Evolutionary conservation across 2,113 vertebrate genomes (phyloP).

Genomic region (Cacatua alba): DNA sequence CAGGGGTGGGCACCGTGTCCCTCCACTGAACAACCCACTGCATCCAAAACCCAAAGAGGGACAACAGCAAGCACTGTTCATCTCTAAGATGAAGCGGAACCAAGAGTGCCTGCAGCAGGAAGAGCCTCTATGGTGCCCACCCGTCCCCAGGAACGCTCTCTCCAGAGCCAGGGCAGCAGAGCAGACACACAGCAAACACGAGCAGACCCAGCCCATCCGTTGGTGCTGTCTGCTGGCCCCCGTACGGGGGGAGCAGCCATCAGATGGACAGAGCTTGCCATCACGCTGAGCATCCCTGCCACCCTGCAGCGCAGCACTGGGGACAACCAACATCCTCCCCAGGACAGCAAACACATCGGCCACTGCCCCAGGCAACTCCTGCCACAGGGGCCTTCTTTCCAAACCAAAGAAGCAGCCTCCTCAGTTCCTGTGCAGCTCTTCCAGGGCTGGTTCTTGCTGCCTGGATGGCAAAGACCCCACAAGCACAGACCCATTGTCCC

Average conservation of each 20-base stretch:
- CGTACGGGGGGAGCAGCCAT: rapidly evolving
- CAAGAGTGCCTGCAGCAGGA: not conserved
- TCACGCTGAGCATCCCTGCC: not conserved
- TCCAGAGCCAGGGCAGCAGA: not conserved
- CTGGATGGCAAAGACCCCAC: rapidly evolving
- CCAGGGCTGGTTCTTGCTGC: rapidly evolving
- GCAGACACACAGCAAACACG: not conserved
- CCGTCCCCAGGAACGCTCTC: rapidly evolving
- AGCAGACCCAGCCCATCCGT: rapidly evolving
- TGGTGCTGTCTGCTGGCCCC: not conserved
- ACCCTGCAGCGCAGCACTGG: rapidly evolving
- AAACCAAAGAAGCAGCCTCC: not conserved
- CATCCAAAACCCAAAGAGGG: not conserved
- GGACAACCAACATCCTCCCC: not conserved
- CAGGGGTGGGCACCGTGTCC: rapidly evolving
- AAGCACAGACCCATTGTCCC: not conserved
- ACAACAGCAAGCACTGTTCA: not conserved
- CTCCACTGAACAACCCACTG: rapidly evolving
- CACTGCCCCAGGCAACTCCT: not conserved
- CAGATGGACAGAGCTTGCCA: not conserved
- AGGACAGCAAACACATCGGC: not conserved
- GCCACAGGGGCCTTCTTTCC: not conserved
- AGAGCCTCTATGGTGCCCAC: not conserved
- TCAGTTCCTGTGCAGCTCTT: not conserved
- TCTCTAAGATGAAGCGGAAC: not conserved